Conservation (phyloP, 2,797 vertebrate genomes). For the Betta splendens region DNA sequence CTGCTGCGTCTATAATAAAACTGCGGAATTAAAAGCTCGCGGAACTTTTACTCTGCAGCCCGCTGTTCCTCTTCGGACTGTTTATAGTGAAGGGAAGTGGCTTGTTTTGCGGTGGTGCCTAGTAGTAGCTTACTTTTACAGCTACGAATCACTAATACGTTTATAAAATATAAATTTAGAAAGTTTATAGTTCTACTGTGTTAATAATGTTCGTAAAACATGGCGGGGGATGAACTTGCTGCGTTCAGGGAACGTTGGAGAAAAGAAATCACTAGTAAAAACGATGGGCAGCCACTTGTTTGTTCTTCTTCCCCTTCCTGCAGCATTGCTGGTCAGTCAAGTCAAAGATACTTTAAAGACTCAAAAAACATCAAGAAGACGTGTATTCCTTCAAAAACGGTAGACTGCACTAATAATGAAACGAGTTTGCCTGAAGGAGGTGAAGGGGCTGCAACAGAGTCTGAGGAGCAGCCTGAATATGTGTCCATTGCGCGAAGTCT, state of each 20-base stretch:
- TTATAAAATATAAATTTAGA: rapidly evolving
- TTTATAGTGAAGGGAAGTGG: constrained; percentile 51
- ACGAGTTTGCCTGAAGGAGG: not conserved
- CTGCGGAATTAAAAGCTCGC: constrained; percentile 57
- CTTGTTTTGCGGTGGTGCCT: constrained; percentile 5
- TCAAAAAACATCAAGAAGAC: constrained; percentile 4
- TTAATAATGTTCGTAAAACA: constrained; percentile 47
- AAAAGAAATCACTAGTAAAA: constrained; percentile 62
- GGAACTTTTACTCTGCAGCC: constrained; percentile 44
- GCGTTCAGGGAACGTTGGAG: constrained; percentile 80
- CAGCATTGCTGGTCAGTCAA: constrained; percentile 2
- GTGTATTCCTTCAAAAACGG: not conserved
- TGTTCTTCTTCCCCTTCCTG: constrained; percentile 4
- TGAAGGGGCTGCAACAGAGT: not conserved
- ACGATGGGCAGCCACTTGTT: constrained; percentile 8
- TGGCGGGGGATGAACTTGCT: constrained; percentile 76
- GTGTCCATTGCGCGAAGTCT: constrained; percentile 79
- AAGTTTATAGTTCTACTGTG: not conserved
- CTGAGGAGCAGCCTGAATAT: constrained; percentile 72
- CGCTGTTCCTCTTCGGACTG: constrained; percentile 56
- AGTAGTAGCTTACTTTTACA: rapidly evolving
- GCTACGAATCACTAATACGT: rapidly evolving
- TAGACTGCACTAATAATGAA: not conserved
- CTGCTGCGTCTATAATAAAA: constrained; percentile 33
- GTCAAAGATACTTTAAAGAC: constrained; percentile 56